phyloP scores from a whole-genome alignment of 2,113 vertebrate genomes.

The Zootoca vivipara region DNA sequence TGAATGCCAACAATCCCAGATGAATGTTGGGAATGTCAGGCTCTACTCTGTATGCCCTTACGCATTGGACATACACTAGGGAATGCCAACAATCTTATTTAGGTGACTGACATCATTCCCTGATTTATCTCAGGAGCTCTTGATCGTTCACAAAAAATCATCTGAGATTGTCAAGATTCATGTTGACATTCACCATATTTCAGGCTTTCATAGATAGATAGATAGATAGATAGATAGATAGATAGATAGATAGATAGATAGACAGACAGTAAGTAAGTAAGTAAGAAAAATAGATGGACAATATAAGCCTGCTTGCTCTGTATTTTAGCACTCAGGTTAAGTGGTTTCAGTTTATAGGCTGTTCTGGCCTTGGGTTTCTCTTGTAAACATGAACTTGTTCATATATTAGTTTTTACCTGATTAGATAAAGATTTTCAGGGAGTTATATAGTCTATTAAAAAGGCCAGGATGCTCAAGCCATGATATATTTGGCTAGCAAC shows the following conservation, averaged over 20 bases:
- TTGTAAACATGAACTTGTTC: neutral
- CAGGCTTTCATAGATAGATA: neutral
- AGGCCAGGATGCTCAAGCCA: neutral
- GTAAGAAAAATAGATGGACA: no score
- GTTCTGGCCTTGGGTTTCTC: neutral
- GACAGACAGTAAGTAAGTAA: no score
- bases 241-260: no score
- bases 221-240: neutral
- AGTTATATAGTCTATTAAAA: neutral
- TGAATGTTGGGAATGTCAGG: neutral
- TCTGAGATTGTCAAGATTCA: neutral
- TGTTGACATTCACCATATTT: neutral
- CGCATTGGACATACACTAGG: neutral
- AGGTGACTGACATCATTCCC: neutral
- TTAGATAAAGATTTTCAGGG: neutral
- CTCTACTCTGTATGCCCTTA: neutral
- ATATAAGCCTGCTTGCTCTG: neutral
- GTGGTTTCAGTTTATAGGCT: neutral
- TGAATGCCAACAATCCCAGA: neutral
- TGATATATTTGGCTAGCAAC: neutral
- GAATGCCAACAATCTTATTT: neutral
- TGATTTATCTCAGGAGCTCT: fast-evolving
- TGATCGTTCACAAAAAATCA: neutral
- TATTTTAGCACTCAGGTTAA: constrained; percentile 12
- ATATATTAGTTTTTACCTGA: neutral